phyloP scores from a whole-genome alignment of 2,797 vertebrate species.

The Dendrocincla fuliginosa region DNA sequence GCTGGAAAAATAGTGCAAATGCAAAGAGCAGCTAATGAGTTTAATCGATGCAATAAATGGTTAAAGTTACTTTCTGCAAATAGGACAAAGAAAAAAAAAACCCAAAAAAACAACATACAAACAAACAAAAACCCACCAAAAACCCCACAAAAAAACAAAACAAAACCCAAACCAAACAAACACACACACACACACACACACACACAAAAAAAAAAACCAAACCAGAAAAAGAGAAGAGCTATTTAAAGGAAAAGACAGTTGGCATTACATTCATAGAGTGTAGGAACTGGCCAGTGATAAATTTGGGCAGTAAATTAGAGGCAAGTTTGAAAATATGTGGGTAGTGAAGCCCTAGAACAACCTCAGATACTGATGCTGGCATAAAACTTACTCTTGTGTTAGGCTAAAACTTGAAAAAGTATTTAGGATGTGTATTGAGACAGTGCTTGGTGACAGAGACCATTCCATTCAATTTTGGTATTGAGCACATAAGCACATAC shows the following conservation, averaged over 20 bases:
- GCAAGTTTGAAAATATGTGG: background rate
- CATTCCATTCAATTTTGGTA: background rate
- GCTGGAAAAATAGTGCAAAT: background rate
- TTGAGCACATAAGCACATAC: background rate
- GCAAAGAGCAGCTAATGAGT: background rate
- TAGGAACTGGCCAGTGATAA: background rate
- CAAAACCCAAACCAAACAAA: too few relatives aligned
- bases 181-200: too few relatives aligned
- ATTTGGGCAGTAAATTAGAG: background rate
- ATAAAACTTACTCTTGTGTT: background rate
- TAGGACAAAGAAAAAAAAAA: background rate
- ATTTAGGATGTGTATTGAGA: background rate
- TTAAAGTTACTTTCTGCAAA: background rate
- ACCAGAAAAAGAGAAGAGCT: background rate
- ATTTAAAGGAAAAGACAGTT: background rate
- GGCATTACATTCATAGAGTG: background rate
- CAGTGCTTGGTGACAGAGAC: background rate
- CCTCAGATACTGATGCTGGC: background rate
- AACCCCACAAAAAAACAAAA: too few relatives aligned
- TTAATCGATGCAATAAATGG: background rate
- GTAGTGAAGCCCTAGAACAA: background rate
- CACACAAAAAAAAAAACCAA: rapidly evolving
- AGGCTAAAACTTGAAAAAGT: background rate
- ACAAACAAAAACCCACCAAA: too few relatives aligned
- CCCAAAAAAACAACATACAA: too few relatives aligned